A percentile compares a stretch with the other conserved stretches of the same genome.
These are phyloP conservation scores for Cranoglanis bouderius DNA, from an alignment of 2,113 vertebrate genomes.

Conservation along the genomic window DNA sequence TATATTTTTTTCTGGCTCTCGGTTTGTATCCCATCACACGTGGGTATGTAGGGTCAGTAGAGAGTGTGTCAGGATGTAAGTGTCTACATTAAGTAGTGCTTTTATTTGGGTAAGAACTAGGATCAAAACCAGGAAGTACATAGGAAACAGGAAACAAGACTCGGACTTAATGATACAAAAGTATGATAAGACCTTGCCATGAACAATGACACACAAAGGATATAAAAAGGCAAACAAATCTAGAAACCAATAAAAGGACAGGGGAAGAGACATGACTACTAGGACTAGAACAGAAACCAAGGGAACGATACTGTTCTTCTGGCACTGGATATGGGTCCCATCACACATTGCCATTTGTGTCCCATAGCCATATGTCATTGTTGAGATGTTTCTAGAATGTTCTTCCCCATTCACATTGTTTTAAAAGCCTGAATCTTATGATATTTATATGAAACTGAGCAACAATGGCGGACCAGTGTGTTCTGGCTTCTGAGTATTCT, in stretches of 20 bases:
- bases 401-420: not conserved
- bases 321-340: not conserved
- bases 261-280: not conserved
- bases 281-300: not conserved
- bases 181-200: not conserved
- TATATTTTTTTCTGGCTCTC: not conserved
- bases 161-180: not conserved
- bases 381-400: not conserved
- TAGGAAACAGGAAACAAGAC: not conserved
- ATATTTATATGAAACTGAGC: not conserved
- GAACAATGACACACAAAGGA: not conserved
- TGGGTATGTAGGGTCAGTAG: not conserved
- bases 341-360: not conserved
- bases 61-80: not conserved
- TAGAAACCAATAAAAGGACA: not conserved
- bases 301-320: not conserved
- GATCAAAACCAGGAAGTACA: not conserved
- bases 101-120: not conserved
- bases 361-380: not conserved
- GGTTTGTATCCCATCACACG: not conserved
- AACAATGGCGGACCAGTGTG: not conserved
- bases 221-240: not conserved
- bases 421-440: not conserved
- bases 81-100: not conserved
- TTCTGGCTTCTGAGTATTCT: not conserved